Percentiles rank a stretch among this genome's conserved stretches.
Evolutionary conservation across 2,888 invertebrate genomes (phyloP).

Genomic region (Apamea monoglypha): DNA sequence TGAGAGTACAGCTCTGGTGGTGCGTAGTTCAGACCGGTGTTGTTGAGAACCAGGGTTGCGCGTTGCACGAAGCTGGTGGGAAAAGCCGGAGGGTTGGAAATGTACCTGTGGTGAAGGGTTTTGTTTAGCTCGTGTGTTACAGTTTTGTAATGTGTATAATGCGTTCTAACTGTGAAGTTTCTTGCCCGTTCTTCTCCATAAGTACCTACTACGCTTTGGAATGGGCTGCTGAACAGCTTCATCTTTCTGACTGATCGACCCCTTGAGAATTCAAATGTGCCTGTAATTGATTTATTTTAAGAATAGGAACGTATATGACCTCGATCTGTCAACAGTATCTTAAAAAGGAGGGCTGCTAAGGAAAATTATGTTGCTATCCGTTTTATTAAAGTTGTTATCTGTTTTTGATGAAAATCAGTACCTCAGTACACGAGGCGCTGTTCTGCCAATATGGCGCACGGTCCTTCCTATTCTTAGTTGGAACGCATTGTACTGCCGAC

Average conservation of each 20-base stretch:
- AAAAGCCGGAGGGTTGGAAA: constrained; percentile 47
- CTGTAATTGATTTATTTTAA: background rate
- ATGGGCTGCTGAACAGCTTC: background rate
- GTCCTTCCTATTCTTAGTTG: background rate
- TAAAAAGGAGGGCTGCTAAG: background rate
- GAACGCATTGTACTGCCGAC: background rate
- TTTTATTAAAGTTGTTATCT: background rate
- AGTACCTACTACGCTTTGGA: background rate
- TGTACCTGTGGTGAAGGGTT: constrained; percentile 34
- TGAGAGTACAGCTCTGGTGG: background rate
- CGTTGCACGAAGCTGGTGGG: constrained; percentile 52
- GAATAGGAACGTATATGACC: background rate
- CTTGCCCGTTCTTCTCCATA: background rate
- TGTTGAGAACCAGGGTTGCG: constrained; percentile 37
- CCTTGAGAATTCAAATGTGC: too few relatives aligned
- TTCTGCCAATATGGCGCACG: background rate
- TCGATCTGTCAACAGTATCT: background rate
- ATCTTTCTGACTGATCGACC: background rate
- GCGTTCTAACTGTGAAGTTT: background rate
- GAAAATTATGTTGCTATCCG: background rate
- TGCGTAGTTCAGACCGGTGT: constrained; percentile 27
- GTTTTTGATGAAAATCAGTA: background rate
- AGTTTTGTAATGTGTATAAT: background rate
- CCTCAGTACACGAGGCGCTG: too few relatives aligned
- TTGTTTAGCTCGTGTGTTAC: background rate